Evolutionary conservation across 2,113 vertebrate genomes (phyloP), one percentile per base, ranked within the genome.

Genomic region (Zingel zingel): DNA sequence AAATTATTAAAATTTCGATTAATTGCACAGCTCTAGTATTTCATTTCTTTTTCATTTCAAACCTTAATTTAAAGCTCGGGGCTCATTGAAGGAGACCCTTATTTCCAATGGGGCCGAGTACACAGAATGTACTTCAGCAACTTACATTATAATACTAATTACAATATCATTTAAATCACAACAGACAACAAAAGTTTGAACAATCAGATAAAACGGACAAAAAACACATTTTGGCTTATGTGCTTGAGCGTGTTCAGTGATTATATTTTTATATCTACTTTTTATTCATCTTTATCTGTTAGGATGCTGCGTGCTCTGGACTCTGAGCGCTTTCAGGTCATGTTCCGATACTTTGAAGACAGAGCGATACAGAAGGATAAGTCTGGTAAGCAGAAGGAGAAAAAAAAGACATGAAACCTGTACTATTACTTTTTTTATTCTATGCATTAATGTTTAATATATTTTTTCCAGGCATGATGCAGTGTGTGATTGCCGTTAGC

Each of bases 281-380:
- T 69, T 13, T n/a, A 21, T 59, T 25, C 8, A 3, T 19, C 7
- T 13, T 3, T n/a, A 0, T 68, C 45, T 45, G 53, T 68, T 66
- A 99, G 98, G 94, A 97, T 99, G 75, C 93, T 98, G 62, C 96
- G 95, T 39, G 96, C 98, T 47, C 95, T 96, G 61, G 98, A 99
- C 87, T 97, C 97, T 3, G 98, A 99, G 68, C 97, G 98, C 19
- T 99, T 99, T 87, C 98, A 99, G 90, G 97, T 99, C 75, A 99
- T 99, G 98, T 99, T 99, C 87, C 97, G 96, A 78, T 99, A 99
- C 90, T 98, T 99, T 91, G 98, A 99, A 83, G 98, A 99, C 93
- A 96, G 98, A 94, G 98, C 98, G 33, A 99, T 99, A 92, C 98
- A 99, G 77, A 99, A 99, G 86, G 98, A 99, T 91, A 99, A 99